Base-by-base conservation (phyloP, 2,113 vertebrate species). In the Probosciger aterrimus region DNA sequence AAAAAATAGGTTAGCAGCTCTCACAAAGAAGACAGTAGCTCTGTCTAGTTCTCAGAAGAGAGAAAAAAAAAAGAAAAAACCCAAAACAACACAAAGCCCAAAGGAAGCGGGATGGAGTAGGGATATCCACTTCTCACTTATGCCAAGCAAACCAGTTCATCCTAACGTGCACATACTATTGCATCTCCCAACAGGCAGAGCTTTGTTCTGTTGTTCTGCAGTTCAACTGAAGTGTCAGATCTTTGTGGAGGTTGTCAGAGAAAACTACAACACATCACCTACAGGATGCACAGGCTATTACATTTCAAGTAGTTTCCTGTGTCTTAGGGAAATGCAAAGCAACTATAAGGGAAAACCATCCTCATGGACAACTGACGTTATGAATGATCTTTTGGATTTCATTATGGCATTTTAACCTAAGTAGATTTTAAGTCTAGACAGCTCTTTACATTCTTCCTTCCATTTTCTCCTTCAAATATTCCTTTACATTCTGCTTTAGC, bases 61-160 rank as follows among this genome's bases (percentile, higher is more conserved):
- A 22, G 6, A 3, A 1, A 8, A 35, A 59, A 59, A 53, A 18
- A 17, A 4, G 3, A 6, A 20, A 9, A 6, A 24, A 20, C 14
- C 33, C 57, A 24, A 59, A 59, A 5, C 57, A 59, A 24, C 57
- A 24, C 33, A 6, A n/a, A 65, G 53, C 20, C 3, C 14, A 9
- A 22, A 68, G 33, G 19, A 74, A 53, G 19, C 37, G 88, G 23
- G 18, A 64, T 82, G 23, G 6, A 64, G 30, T 6, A 18, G 31
- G 11, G 22, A 50, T 55, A 82, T 41, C 37, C 10, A 37, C 37
- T 57, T 82, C 65, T 41, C 1, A 1, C 17, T 74, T 53, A 73
- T 1, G 31, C 41, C 28, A 65, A 62, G 53, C 0, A 0, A 76
- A 69, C 37, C 9, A 49, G 41, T 86, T 93, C 7, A 53, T 62